A percentile compares a stretch with the other conserved stretches of the same genome.
phyloP scores from a whole-genome alignment of 1,140 invertebrate genomes.

The Zaprionus africanus region DNA sequence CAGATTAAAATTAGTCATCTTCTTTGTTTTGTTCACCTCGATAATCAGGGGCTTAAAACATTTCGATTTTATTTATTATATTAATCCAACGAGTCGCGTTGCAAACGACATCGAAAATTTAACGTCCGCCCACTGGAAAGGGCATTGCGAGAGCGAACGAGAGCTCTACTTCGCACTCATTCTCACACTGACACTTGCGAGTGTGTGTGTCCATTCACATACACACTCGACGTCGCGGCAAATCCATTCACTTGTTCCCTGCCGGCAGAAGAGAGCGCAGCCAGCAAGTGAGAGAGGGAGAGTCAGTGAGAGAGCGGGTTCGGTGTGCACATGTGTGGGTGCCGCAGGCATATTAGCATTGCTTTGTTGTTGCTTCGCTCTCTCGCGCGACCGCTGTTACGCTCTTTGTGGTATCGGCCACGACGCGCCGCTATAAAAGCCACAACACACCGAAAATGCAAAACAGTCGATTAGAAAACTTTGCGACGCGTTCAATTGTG shows the following conservation, averaged over 20 bases:
- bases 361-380: constrained; percentile 17
- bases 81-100: not conserved
- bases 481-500: constrained; percentile 63
- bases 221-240: not conserved
- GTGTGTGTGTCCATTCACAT: not conserved
- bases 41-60: not conserved
- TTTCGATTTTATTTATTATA: constrained; percentile 1
- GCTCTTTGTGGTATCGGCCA: constrained; percentile 27
- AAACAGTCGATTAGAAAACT: constrained; percentile 65
- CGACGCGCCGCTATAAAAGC: constrained; percentile 63
- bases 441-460: constrained; percentile 55
- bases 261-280: constrained; percentile 22
- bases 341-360: constrained; percentile 19
- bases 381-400: constrained; percentile 1
- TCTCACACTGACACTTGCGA: constrained; percentile 1
- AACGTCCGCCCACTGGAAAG: not conserved
- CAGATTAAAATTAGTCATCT: constrained; percentile 1
- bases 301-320: constrained; percentile 14
- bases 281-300: not conserved
- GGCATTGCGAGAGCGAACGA: constrained; percentile 11
- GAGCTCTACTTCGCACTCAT: constrained; percentile 18
- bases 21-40: not conserved
- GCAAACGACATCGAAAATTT: not conserved
- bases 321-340: constrained; percentile 35
- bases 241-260: constrained; percentile 40